Conservation (phyloP, 2,113 vertebrate genomes). For the Antechinus stuartii region DNA sequence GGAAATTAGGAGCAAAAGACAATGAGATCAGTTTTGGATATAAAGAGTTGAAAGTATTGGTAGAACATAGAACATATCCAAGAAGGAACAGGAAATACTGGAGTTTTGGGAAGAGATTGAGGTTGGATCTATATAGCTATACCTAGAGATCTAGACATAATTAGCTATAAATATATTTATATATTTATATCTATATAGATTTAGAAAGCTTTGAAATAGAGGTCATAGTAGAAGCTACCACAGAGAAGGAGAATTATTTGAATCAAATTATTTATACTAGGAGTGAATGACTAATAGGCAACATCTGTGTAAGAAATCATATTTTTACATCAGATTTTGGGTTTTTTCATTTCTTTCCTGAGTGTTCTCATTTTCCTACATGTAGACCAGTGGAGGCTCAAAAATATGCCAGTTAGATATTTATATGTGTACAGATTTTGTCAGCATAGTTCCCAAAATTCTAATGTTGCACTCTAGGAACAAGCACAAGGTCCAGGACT, state of each 20-base stretch:
- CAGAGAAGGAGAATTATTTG: not conserved
- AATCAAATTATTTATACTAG: not conserved
- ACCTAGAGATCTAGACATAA: too few relatives aligned
- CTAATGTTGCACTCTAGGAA: not conserved
- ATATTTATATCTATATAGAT: not conserved
- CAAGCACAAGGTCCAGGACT: not conserved
- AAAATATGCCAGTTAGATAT: not conserved
- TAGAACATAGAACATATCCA: not conserved
- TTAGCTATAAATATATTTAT: too few relatives aligned
- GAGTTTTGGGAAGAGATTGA: not conserved
- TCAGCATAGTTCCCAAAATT: not conserved
- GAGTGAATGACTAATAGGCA: not conserved
- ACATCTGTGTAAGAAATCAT: not conserved
- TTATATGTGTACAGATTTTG: not conserved
- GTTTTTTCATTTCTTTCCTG: not conserved
- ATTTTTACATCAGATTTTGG: not conserved
- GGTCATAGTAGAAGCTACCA: not conserved
- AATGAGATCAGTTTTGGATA: not conserved
- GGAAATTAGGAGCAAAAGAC: not conserved
- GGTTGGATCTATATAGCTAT: not conserved
- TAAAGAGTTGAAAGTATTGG: not conserved
- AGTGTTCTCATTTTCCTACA: not conserved
- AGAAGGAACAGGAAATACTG: not conserved
- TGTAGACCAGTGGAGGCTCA: not conserved
- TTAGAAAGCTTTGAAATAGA: not conserved